phyloP scores from a whole-genome alignment of 2,888 invertebrate genomes.

The Heliconius ethilla region DNA sequence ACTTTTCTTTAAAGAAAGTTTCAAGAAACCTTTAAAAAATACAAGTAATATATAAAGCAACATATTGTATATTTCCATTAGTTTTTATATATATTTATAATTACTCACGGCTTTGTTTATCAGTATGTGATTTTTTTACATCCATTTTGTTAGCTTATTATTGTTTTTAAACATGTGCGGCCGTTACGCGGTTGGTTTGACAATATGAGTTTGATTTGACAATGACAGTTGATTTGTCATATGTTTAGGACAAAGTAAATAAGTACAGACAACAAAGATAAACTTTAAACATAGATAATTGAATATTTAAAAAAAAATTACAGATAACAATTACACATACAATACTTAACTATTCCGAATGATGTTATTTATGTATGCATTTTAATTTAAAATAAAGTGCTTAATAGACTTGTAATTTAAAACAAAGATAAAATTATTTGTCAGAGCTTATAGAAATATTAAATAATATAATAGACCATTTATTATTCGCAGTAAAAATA shows the following conservation, averaged over 20 bases:
- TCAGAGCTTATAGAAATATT: background rate
- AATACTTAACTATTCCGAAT: too few relatives aligned
- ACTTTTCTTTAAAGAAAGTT: too few relatives aligned
- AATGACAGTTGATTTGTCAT: background rate
- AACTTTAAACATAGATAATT: too few relatives aligned
- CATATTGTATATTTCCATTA: background rate
- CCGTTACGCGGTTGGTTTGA: slow-evolving; percentile 21
- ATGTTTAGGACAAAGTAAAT: background rate
- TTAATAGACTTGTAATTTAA: background rate
- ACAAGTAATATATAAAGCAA: background rate
- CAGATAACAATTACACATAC: too few relatives aligned
- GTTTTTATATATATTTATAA: background rate
- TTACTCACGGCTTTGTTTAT: slow-evolving; percentile 55
- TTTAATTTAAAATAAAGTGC: background rate
- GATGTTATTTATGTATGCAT: too few relatives aligned
- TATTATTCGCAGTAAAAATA: background rate
- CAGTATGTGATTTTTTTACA: slow-evolving; percentile 52
- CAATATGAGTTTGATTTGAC: background rate
- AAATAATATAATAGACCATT: background rate
- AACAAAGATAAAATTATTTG: background rate
- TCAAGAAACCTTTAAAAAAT: slow-evolving; percentile 62
- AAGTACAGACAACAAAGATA: background rate
- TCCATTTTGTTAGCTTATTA: slow-evolving; percentile 54
- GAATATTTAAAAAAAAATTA: too few relatives aligned
- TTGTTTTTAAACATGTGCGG: slow-evolving; percentile 5